Evolutionary conservation across 2,113 vertebrate species (phyloP).

Genomic region (Diglossa brunneiventris): DNA sequence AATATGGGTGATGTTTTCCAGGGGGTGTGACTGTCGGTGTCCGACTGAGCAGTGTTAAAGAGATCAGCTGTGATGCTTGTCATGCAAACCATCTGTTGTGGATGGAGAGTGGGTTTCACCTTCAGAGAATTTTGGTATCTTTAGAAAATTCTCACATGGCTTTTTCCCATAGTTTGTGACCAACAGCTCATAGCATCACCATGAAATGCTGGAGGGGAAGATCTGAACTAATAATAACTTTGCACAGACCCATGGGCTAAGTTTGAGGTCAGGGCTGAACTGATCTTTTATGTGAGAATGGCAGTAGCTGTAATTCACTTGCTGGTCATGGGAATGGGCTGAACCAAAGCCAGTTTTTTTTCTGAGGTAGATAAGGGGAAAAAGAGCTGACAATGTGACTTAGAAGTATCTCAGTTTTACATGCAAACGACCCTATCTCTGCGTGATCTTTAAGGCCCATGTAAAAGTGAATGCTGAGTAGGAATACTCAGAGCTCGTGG

Average conservation of each 20-base stretch:
- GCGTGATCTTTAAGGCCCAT: background rate
- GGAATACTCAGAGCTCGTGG: fast-evolving
- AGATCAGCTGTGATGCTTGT: background rate
- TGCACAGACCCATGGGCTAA: background rate
- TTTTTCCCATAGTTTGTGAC: background rate
- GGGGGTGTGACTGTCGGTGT: background rate
- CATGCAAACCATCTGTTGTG: background rate
- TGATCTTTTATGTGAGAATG: slow-evolving; percentile 32
- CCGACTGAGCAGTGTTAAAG: background rate
- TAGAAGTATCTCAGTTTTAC: background rate
- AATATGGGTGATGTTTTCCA: background rate
- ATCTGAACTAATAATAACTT: slow-evolving; percentile 47
- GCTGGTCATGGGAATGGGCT: slow-evolving; percentile 29
- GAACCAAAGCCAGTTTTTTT: background rate
- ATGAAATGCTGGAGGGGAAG: slow-evolving; percentile 4
- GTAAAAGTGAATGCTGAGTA: background rate
- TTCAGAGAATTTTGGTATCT: background rate
- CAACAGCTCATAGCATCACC: background rate
- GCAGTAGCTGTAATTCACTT: slow-evolving; percentile 3
- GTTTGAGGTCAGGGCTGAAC: slow-evolving; percentile 16
- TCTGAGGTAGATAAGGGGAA: background rate
- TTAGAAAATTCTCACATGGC: background rate
- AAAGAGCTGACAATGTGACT: background rate
- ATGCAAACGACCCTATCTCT: background rate
- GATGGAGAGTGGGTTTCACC: background rate